Evolutionary conservation across 2,888 invertebrate species (phyloP), one percentile per base, ranked within the genome.

Genomic region (Chrysolina americana): DNA sequence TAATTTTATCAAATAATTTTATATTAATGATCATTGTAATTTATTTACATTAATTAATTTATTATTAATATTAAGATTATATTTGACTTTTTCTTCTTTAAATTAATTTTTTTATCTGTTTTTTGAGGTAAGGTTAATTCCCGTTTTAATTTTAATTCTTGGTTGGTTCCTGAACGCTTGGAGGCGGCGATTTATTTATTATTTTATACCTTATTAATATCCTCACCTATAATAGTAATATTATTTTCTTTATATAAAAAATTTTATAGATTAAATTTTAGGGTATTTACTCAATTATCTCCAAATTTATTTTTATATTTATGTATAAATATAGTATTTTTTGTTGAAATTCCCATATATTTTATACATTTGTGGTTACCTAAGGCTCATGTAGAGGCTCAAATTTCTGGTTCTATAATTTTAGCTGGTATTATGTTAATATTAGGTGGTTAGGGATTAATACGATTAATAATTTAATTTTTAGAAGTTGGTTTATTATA

Each of bases 351-450:
- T 83, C 93, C 94, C 3, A 91, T 93, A 85, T 94, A 91, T 91
- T 89, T 92, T 85, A 86, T 92, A 87, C 93, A 94, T 90, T 89
- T 93, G 84, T 94, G 94, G 85, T 50, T 66, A 41, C 93, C 93
- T 76, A 93, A 93, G 70, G 94, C 94, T 87, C 94, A 94, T 92
- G 93, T 94, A 1, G 94, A 94, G 79, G 94, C 94, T 71, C 93
- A 94, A 5, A 89, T 94, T 78, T 90, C 91, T 2, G 93, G 94
- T 0, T 94, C 93, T 2, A 94, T 94, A 88, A 91, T 94, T 91
- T 92, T 94, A 88, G 94, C 93, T 0, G 93, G 92, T 0, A 88
- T 94, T 87, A 90, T 94, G 83, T 89, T 94, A 88, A 94, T 94
- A 85, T 90, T 94, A 88, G 94, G 94, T 0, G 92, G 93, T 0